Percentiles rank a stretch among this genome's conserved stretches.
Conservation (phyloP, 2,797 vertebrate genomes). For the Cyclura pinguis region DNA sequence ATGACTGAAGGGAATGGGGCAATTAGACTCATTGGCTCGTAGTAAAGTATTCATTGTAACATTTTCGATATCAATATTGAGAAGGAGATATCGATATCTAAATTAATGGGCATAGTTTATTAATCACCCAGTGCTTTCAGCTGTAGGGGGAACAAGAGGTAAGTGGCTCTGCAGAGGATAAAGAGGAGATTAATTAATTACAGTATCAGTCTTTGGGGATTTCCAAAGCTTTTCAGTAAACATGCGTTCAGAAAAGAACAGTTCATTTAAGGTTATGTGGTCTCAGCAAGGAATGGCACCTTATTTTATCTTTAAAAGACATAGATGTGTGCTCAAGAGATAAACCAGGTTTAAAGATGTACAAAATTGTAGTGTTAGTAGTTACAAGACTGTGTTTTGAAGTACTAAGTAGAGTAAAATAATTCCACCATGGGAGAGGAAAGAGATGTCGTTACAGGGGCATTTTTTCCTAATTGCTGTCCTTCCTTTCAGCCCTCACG, state of each 20-base stretch:
- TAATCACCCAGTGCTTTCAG: background rate
- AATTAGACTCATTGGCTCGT: constrained; percentile 28
- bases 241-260: background rate
- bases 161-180: constrained; percentile 18
- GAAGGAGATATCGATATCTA: background rate
- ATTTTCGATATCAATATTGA: constrained; percentile 21
- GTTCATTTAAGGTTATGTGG: constrained; percentile 6
- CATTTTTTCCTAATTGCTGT: background rate
- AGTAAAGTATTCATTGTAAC: constrained; percentile 14
- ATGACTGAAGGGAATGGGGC: constrained; percentile 39
- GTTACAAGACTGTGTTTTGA: background rate
- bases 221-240: constrained; percentile 24
- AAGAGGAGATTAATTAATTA: constrained; percentile 34
- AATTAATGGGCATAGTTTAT: constrained; percentile 36
- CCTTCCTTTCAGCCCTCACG: background rate
- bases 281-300: background rate
- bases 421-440: background rate
- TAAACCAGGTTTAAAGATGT: background rate
- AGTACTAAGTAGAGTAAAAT: background rate
- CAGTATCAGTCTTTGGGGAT: constrained; percentile 9
- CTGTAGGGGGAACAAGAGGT: background rate
- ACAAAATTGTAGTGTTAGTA: background rate
- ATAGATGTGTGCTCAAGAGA: background rate
- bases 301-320: background rate
- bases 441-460: background rate